Percentiles rank a stretch among this genome's conserved stretches.
These are phyloP conservation scores for Eospalax fontanierii DNA, from an alignment of 2,797 vertebrate species.

Conservation along the genomic window DNA sequence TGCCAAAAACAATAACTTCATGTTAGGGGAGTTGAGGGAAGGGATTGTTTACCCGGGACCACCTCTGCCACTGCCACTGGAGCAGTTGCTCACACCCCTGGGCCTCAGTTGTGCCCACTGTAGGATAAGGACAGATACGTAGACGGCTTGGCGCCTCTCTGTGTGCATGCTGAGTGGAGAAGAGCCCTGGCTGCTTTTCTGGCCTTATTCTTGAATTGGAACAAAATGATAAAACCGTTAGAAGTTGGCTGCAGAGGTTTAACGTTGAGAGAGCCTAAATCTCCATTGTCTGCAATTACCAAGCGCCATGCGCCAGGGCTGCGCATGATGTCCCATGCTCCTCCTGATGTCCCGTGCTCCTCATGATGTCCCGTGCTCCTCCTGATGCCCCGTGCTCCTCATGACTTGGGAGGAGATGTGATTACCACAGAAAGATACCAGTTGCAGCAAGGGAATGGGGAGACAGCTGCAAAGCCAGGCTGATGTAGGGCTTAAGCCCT, in stretches of 20 bases:
- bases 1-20: background rate
- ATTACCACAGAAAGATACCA: background rate
- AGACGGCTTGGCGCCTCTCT: background rate
- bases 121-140: rapidly evolving
- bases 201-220: background rate
- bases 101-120: background rate
- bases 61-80: rapidly evolving
- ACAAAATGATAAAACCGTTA: background rate
- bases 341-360: background rate
- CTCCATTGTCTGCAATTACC: rapidly evolving
- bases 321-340: background rate
- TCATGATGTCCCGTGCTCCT: background rate
- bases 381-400: background rate
- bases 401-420: rapidly evolving
- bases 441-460: background rate
- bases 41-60: rapidly evolving
- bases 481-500: background rate
- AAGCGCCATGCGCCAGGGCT: rapidly evolving
- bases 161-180: too few relatives aligned
- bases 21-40: background rate
- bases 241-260: background rate
- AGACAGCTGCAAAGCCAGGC: background rate
- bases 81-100: background rate
- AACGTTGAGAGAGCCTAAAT: background rate
- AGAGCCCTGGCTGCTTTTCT: background rate